Conservation (phyloP, 2,888 invertebrate species). For the Amphimallon solstitiale region DNA sequence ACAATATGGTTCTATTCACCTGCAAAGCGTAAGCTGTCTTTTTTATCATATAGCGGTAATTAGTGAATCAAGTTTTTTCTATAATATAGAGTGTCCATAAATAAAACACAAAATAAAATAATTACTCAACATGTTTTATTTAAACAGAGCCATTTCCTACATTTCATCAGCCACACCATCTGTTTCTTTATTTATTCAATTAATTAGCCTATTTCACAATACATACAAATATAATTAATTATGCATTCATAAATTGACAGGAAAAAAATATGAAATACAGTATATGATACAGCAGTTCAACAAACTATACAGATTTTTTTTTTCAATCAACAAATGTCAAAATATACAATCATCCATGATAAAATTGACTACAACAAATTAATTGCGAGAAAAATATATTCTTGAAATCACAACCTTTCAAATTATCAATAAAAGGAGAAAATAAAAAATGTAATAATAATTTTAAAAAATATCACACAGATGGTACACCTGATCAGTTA, state of each 20-base stretch:
- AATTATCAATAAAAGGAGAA: conserved; percentile 1
- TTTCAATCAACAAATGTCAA: conserved; percentile 38
- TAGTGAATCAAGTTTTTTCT: too few species aligned
- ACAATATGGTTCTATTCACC: too few species aligned
- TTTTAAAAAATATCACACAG: conserved; percentile 25
- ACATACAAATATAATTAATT: conserved; percentile 36
- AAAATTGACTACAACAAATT: conserved; percentile 18
- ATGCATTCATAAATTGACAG: conserved; percentile 33
- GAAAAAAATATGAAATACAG: conserved; percentile 22
- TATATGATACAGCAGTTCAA: conserved; percentile 21
- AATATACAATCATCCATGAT: conserved; percentile 28
- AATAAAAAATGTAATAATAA: conserved; percentile 15
- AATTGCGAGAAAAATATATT: conserved; percentile 10
- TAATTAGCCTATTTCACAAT: conserved; percentile 18
- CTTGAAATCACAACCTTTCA: conserved; percentile 34
- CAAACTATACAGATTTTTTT: conserved; percentile 35
- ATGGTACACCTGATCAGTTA: conserved; percentile 35
- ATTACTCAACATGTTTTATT: conserved; percentile 45
- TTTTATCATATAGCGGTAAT: too few species aligned
- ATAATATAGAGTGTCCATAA: too few species aligned
- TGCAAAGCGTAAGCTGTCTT: too few species aligned
- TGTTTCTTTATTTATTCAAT: conserved; percentile 27
- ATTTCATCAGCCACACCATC: conserved; percentile 55
- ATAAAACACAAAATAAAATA: conserved; percentile 24
- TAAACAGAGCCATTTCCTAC: conserved; percentile 61